A percentile compares a stretch with the other conserved stretches of the same genome.
phyloP scores from a whole-genome alignment of 2,797 vertebrate species.

The Lacerta viridis region DNA sequence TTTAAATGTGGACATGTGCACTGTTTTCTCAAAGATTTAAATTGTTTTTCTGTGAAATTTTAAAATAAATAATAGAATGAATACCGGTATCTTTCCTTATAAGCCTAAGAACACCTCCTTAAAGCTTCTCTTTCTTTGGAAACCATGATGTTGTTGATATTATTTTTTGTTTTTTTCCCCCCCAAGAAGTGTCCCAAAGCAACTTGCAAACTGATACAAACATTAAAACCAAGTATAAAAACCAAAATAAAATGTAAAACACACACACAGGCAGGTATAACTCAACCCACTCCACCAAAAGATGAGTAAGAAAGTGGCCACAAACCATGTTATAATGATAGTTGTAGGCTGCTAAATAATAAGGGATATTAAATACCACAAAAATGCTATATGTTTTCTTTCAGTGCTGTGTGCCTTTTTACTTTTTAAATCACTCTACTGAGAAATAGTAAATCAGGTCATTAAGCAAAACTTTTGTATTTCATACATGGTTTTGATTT shows the following conservation, averaged over 20 bases:
- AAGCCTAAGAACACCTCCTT: not conserved
- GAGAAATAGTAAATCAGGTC: not conserved
- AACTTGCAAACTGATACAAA: too few relatives aligned
- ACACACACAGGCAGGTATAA: too few relatives aligned
- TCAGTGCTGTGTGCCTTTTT: not conserved
- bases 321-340: not conserved
- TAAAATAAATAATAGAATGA: slow-evolving; percentile 1
- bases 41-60: not conserved
- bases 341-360: not conserved
- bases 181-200: too few relatives aligned
- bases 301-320: too few relatives aligned
- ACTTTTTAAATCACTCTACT: not conserved
- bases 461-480: not conserved
- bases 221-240: too few relatives aligned
- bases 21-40: not conserved
- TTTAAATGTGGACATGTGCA: not conserved
- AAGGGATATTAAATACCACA: rapidly evolving
- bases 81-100: not conserved
- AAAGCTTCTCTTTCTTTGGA: not conserved
- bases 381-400: not conserved
- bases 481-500: not conserved
- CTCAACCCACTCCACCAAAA: too few relatives aligned
- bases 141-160: not conserved
- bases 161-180: too few relatives aligned
- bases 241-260: too few relatives aligned